Evolutionary conservation across 1,140 invertebrate genomes (phyloP), one percentile per base, ranked within the genome.

Genomic region (Caenorhabditis latens): DNA sequence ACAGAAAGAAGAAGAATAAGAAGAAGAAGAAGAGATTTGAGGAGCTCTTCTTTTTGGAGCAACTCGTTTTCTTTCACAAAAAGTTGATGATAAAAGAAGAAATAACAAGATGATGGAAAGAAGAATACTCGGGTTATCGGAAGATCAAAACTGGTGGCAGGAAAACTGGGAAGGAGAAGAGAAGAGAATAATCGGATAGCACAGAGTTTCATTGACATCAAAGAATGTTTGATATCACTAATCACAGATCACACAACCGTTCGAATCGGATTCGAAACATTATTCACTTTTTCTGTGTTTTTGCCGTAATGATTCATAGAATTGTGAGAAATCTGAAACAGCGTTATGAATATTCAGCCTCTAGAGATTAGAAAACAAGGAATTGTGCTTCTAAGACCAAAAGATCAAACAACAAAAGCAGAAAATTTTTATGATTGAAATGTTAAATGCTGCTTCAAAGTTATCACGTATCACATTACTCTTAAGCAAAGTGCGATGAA

Each of bases 141-240:
- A 79, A 79, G 46, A 79, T 79, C 46, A 48, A 79, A 53, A 21
- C 46, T 53, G 40, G 21, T 21, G 40, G 71, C 4, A 13, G 46
- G 46, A 79, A 46, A n/a, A 46, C 46, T 32, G n/a, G 2, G 24
- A 19, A 43, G 71, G 71, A 46, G 46, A 50, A 40, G 71, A 79
- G 46, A 19, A 14, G 7, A 50, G n/a, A 79, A 79, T 50, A 50
- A 79, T 50, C 46, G 40, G 53, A 21, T 50, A 79, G 19, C 2
- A 13, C 9, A 8, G 8, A 63, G n/a, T 79, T 43, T 46, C 21
- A 50, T 32, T 14, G 71, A 79, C 71, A 53, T 13, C 43, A 50
- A 13, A 79, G 43, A 79, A 79, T 79, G 71, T 79, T 79, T 53
- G 9, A 79, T 79, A 79, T 79, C 71, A 79, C 46, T 79, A 24